Conservation (phyloP, 30 jellyfish, hydroid and myxozoan genomes). For the Pseudorhiza aurosa region DNA sequence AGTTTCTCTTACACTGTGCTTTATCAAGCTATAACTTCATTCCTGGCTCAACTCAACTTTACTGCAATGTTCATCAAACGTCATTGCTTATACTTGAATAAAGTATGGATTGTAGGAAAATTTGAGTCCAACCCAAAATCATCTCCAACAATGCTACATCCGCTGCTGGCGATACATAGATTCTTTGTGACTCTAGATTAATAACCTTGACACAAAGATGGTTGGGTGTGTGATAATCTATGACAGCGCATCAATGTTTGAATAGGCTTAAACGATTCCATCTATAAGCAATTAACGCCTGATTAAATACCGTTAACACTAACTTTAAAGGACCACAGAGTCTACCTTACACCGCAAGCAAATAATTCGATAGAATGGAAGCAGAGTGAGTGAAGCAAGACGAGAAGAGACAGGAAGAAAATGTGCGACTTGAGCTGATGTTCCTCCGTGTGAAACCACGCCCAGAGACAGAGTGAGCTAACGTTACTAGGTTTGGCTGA, state of each 20-base stretch:
- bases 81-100: too few relatives aligned
- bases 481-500: too few relatives aligned
- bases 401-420: not conserved
- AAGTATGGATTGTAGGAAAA: too few relatives aligned
- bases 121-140: too few relatives aligned
- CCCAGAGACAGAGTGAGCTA: too few relatives aligned
- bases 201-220: not conserved
- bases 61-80: too few relatives aligned
- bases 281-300: not conserved
- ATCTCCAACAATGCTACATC: not conserved
- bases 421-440: not conserved
- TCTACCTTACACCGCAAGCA: not conserved
- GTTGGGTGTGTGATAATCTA: not conserved
- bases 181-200: not conserved
- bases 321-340: conserved; percentile 1
- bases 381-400: not conserved
- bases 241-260: not conserved
- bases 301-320: not conserved
- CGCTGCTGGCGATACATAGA: not conserved
- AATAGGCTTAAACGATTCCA: not conserved
- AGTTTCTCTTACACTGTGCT: too few relatives aligned
- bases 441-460: not conserved
- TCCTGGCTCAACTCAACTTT: too few relatives aligned
- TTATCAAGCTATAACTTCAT: too few relatives aligned
- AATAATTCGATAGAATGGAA: not conserved